Base-by-base conservation (phyloP, 2,888 invertebrate genomes). In the Plagodis dolabraria region DNA sequence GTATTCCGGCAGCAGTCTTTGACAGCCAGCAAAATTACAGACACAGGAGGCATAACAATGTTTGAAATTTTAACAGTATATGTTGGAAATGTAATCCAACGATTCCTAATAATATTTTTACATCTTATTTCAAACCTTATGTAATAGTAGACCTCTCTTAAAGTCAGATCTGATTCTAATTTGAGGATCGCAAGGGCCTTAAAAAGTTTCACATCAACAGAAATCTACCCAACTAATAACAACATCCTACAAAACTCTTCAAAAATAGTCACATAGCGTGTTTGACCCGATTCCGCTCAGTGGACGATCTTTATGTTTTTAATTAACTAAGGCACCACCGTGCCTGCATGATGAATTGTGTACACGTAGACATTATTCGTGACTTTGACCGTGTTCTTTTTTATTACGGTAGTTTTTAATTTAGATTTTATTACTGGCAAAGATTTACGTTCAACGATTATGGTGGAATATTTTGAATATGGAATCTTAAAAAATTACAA, bases 201-300 rank as follows among this genome's bases (percentile, higher is more conserved):
- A 22, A 22, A 22, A 22, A 22, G 22, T 22, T 1, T 22, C 22
- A 22, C 4, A 22, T 22, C 22, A 22, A 22, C 22, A 22, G 36
- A 36, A 36, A 8, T 36, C 4, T 36, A 36, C 36, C 36, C 8
- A 22, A 22, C 22, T 22, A 2, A 22, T 22, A 22, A 36, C 36
- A 36, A 36, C 7, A 7, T 36, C n/a, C 33, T 12, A 5, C 2
- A 35, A n/a, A 33, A 38, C 5, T 7, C 48, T 48, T 22, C 0
- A 33, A 48, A 48, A 22, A 22, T 5, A 35, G 47, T 33, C 34
- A 33, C 33, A 38, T 48, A 9, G 48, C 48, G 48, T 48, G 48
- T 36, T 48, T 36, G 48, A 2, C 38, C 11, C n/a, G 7, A 34
- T 63, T 74, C 65, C 45, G 22, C 47, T 56, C 47, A 47, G 33